Evolutionary conservation across 2,888 invertebrate genomes (phyloP).

Genomic region (Agrilus mali): DNA sequence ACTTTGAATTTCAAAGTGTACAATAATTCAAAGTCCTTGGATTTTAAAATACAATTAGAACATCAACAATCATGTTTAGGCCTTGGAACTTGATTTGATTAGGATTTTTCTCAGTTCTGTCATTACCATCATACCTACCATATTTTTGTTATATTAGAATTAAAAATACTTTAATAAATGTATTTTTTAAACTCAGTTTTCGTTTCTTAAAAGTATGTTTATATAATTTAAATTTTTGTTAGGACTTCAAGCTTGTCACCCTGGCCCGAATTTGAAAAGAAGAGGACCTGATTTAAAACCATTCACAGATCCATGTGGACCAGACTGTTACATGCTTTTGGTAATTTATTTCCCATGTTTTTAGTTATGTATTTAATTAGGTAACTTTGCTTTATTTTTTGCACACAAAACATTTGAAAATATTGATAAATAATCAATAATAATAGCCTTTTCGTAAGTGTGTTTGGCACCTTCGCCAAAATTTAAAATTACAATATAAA

Average conservation of each 20-base stretch:
- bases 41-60: too few species aligned
- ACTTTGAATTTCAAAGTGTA: too few species aligned
- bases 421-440: too few species aligned
- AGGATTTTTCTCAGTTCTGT: too few species aligned
- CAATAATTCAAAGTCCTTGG: too few species aligned
- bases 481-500: too few species aligned
- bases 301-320: slow-evolving; percentile 74
- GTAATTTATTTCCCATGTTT: slow-evolving; percentile 36
- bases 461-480: background rate
- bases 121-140: background rate
- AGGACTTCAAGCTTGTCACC: slow-evolving; percentile 84
- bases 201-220: too few species aligned
- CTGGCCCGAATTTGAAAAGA: slow-evolving; percentile 79
- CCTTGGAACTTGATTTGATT: too few species aligned
- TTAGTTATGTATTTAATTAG: background rate
- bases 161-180: background rate
- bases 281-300: slow-evolving; percentile 82
- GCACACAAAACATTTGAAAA: too few species aligned
- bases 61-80: too few species aligned
- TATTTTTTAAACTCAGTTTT: background rate
- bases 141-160: slow-evolving; percentile 1
- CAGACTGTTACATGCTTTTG: slow-evolving; percentile 78
- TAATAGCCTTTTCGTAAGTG: too few species aligned
- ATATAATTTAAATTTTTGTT: slow-evolving; percentile 8
- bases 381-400: too few species aligned